Conservation (phyloP, 1,140 invertebrate species). For the Andricus grossulariae region DNA sequence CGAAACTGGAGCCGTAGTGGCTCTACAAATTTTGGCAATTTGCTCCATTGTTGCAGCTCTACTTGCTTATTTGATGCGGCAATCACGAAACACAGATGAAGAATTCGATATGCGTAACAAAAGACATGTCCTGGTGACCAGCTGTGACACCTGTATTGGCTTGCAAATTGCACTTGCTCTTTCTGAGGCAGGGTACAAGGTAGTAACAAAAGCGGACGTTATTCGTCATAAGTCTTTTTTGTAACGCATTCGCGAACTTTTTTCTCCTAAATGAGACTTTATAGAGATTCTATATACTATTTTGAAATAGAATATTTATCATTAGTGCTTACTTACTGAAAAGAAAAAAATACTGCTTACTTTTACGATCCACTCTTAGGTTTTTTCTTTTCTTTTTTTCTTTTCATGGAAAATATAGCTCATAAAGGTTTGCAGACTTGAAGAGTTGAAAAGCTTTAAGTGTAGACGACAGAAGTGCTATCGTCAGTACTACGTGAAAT, state of each 20-base stretch:
- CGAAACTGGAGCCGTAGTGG: conserved; percentile 84
- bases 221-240: conserved; percentile 43
- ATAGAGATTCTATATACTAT: neutral
- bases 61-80: conserved; percentile 84
- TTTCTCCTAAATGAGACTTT: conserved; percentile 42
- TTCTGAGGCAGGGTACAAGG: conserved; percentile 70
- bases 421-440: too few relatives aligned
- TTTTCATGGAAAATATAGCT: too few relatives aligned
- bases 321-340: too few relatives aligned
- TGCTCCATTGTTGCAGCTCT: conserved; percentile 87
- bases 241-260: conserved; percentile 42
- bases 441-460: too few relatives aligned
- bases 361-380: too few relatives aligned
- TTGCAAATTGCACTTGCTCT: conserved; percentile 79
- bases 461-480: too few relatives aligned
- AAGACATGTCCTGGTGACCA: conserved; percentile 83
- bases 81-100: conserved; percentile 79
- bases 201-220: conserved; percentile 50
- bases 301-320: too few relatives aligned
- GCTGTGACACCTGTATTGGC: conserved; percentile 84
- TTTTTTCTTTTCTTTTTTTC: too few relatives aligned
- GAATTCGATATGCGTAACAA: conserved; percentile 67
- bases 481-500: too few relatives aligned
- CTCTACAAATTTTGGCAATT: conserved; percentile 85
- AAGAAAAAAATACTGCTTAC: too few relatives aligned